Evolutionary conservation across 2,113 vertebrate species (phyloP), one percentile per base, ranked within the genome.

Genomic region (Psittacara wagleri): DNA sequence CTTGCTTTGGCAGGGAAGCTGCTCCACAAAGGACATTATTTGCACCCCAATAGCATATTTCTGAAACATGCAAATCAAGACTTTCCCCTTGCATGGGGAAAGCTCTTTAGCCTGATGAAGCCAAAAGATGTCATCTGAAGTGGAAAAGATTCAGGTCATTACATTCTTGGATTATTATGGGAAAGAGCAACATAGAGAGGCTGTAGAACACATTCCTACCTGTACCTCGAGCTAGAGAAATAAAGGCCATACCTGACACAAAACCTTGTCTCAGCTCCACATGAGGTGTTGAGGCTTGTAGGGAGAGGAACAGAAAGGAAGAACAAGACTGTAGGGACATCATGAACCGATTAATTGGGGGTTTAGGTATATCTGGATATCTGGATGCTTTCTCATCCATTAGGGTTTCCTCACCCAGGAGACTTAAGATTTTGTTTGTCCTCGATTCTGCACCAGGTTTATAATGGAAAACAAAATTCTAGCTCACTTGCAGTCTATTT

Each of bases 321-420:
- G 24, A 33, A 35, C 1, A 29, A n/a, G 29, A 67, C 57, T 11
- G 9, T 7, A 57, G 67, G 49, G 69, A 24, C 6, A 11, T 1
- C 6, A 3, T 10, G 7, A 59, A 24, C 33, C 29, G 39, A 41
- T 62, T 10, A 73, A 43, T 35, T 0, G 0, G 4, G 2, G 2
- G 49, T 79, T 80, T 37, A 22, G 9, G 27, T 77, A 2, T 37
- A 0, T n/a, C 16, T 74, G 49, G 7, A 23, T 48, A 23, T 49
- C 46, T 67, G 73, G 13, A 29, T 77, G 25, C 44, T 24, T 70
- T 72, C 37, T 79, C 15, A 61, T 20, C 55, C 9, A 1, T 3
- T 4, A 72, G 39, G 24, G 35, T 83, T 79, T 85, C 54, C 63
- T 83, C 28, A 14, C 35, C 11, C 17, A 23, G 33, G 31, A 72